phyloP scores from a whole-genome alignment of 2,888 invertebrate species.

The Orthosia cruda region DNA sequence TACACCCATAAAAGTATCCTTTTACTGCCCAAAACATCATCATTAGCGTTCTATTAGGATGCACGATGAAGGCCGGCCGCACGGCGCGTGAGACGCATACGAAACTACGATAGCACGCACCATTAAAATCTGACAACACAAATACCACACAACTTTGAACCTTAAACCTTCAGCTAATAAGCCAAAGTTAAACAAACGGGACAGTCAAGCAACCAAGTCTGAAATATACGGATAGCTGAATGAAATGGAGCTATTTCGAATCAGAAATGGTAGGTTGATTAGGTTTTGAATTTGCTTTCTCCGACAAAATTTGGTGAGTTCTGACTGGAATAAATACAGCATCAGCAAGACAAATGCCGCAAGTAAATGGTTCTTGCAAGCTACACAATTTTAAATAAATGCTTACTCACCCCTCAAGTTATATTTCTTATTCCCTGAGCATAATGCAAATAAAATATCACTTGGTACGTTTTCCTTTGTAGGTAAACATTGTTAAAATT shows the following conservation, averaged over 20 bases:
- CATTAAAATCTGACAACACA: conserved; percentile 65
- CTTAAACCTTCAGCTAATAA: conserved; percentile 48
- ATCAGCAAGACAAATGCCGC: conserved; percentile 37
- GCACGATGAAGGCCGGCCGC: conserved; percentile 68
- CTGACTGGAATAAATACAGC: conserved; percentile 75
- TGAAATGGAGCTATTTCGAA: conserved; percentile 76
- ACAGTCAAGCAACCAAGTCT: conserved; percentile 48
- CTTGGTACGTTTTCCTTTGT: conserved; percentile 42
- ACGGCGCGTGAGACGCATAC: conserved; percentile 75
- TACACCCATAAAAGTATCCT: conserved; percentile 60
- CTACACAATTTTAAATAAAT: conserved; percentile 24
- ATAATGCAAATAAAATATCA: conserved; percentile 51
- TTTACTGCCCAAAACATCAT: conserved; percentile 74
- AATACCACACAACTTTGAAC: conserved; percentile 55
- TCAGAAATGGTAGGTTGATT: conserved; percentile 79
- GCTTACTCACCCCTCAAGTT: not conserved
- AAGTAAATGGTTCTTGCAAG: conserved; percentile 29
- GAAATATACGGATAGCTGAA: conserved; percentile 71
- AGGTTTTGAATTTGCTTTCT: conserved; percentile 78
- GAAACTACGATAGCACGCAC: conserved; percentile 66
- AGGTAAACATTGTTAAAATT: conserved; percentile 60
- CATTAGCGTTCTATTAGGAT: conserved; percentile 81
- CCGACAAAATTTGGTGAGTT: conserved; percentile 70
- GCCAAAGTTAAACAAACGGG: conserved; percentile 46
- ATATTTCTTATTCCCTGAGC: conserved; percentile 18